Conservation (phyloP, 2,888 invertebrate genomes). For the Drosophila atroscutellata region DNA sequence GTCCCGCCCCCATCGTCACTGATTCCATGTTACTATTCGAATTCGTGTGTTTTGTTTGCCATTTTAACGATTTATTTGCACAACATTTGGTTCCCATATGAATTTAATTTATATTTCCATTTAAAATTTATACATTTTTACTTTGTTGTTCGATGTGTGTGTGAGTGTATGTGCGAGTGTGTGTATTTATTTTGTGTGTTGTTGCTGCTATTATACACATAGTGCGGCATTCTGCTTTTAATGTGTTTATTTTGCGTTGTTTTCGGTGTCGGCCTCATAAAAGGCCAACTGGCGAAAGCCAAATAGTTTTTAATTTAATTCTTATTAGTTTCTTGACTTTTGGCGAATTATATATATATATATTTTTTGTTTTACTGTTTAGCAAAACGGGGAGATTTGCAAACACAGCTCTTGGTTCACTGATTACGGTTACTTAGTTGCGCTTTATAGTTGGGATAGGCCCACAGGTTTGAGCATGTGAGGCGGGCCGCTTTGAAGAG, state of each 20-base stretch:
- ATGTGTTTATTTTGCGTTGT: slow-evolving; percentile 68
- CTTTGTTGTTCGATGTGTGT: slow-evolving; percentile 26
- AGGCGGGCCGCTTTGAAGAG: slow-evolving; percentile 40
- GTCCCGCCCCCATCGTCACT: neutral
- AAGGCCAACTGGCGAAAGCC: slow-evolving; percentile 52
- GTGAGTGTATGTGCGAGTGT: slow-evolving; percentile 27
- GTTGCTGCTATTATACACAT: neutral
- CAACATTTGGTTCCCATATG: slow-evolving; percentile 79
- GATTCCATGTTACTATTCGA: slow-evolving; percentile 19
- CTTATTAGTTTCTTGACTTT: slow-evolving; percentile 49
- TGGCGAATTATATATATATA: slow-evolving; percentile 7
- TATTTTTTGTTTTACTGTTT: neutral
- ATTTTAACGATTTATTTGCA: slow-evolving; percentile 77
- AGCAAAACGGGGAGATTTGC: slow-evolving; percentile 37
- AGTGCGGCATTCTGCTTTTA: slow-evolving; percentile 69
- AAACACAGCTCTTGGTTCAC: slow-evolving; percentile 11
- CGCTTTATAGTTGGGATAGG: slow-evolving; percentile 49
- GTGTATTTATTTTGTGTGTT: slow-evolving; percentile 26
- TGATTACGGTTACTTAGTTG: slow-evolving; percentile 43
- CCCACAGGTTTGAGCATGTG: neutral
- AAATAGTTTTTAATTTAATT: slow-evolving; percentile 75
- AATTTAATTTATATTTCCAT: slow-evolving; percentile 79
- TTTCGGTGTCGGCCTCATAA: slow-evolving; percentile 59
- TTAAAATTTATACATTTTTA: slow-evolving; percentile 70
- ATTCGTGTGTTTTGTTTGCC: slow-evolving; percentile 67